Percentiles rank a stretch among this genome's conserved stretches.
Evolutionary conservation across 2,888 invertebrate species (phyloP).

Genomic region (Spisula subtruncata): DNA sequence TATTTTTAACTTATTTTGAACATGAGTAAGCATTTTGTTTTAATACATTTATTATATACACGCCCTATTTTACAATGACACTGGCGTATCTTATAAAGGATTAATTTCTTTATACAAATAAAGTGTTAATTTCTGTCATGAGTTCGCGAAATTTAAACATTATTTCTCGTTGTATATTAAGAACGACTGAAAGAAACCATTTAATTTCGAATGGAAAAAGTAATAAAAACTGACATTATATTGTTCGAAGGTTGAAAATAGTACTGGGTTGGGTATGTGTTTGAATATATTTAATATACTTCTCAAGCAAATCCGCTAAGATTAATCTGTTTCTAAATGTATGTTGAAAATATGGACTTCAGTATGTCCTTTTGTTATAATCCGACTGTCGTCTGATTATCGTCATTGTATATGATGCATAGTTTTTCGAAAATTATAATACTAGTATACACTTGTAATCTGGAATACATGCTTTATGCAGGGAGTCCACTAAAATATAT

Average conservation of each 20-base stretch:
- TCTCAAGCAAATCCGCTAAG: neutral
- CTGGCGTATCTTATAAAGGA: neutral
- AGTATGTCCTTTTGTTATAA: neutral
- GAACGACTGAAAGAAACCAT: neutral
- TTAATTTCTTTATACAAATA: neutral
- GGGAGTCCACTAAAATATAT: too few species aligned
- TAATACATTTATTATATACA: neutral
- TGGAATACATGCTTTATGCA: too few species aligned
- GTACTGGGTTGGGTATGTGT: neutral
- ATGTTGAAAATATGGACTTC: neutral
- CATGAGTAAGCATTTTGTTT: neutral
- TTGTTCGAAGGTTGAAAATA: neutral
- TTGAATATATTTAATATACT: neutral
- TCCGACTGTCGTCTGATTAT: neutral
- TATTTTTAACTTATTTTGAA: neutral
- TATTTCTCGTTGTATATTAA: constrained; percentile 8
- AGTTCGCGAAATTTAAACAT: constrained; percentile 11
- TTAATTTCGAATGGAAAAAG: neutral
- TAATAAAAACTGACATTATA: neutral
- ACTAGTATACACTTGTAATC: too few species aligned
- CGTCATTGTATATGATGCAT: neutral
- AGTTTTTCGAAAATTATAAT: too few species aligned
- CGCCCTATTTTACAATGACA: neutral
- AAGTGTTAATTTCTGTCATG: constrained; percentile 18
- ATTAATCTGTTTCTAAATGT: neutral